These are phyloP conservation scores for Perccottus glenii DNA, from an alignment of 2,113 vertebrate species.

Conservation along the genomic window DNA sequence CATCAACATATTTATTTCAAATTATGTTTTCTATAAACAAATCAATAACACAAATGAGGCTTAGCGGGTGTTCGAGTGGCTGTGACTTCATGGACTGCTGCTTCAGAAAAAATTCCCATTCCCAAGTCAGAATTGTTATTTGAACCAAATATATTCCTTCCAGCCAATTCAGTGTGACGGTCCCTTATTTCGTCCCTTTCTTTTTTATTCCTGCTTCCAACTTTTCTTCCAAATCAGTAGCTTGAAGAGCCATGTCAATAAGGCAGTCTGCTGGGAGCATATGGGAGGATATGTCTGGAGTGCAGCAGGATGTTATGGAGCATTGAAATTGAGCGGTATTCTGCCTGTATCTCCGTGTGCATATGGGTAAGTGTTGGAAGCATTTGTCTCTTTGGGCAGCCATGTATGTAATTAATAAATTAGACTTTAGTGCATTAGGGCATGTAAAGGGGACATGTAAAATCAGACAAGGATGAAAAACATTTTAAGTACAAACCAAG, in stretches of 20 bases:
- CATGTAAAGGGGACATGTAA: conserved; percentile 31
- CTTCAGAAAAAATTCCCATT: conserved; percentile 18
- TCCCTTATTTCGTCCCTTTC: conserved; percentile 16
- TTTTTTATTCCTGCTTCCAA: background rate
- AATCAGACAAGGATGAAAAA: conserved; percentile 13
- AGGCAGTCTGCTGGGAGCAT: conserved; percentile 24
- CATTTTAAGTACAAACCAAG: too few species aligned
- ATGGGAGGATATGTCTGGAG: conserved; percentile 28
- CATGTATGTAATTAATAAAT: conserved; percentile 47
- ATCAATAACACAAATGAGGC: conserved; percentile 1
- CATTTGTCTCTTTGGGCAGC: conserved; percentile 52
- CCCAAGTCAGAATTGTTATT: conserved; percentile 4
- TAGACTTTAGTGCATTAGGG: conserved; percentile 33
- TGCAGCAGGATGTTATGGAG: conserved; percentile 22
- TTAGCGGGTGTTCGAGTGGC: conserved; percentile 10
- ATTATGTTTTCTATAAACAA: background rate
- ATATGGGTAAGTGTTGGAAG: conserved; percentile 7
- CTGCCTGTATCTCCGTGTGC: background rate
- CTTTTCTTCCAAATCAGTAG: conserved; percentile 18
- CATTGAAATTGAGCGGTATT: conserved; percentile 48
- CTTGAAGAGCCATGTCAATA: conserved; percentile 28
- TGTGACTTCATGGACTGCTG: conserved; percentile 16
- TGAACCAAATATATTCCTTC: conserved; percentile 39
- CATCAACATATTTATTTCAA: background rate
- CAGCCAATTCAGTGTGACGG: background rate